Evolutionary conservation across 2,888 invertebrate genomes (phyloP).

Genomic region (Idaea biselata): DNA sequence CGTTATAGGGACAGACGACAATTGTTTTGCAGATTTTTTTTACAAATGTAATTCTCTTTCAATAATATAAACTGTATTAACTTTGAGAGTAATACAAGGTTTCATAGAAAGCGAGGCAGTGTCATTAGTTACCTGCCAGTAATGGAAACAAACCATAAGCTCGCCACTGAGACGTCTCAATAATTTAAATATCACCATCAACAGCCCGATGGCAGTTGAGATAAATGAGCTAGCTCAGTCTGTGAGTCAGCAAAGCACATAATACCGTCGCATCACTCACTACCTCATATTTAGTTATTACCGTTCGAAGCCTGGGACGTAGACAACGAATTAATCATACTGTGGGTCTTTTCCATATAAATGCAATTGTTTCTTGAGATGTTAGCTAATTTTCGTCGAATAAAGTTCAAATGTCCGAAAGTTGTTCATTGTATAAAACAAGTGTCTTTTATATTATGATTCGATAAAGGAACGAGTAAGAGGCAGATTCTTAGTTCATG

Average conservation of each 20-base stretch:
- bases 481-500: no score
- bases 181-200: background rate
- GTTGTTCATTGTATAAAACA: no score
- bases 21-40: background rate
- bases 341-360: background rate
- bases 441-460: no score
- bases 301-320: background rate
- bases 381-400: background rate
- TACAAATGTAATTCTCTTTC: no score
- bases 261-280: background rate
- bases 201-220: background rate
- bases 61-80: no score
- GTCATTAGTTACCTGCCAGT: background rate
- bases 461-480: no score
- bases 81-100: background rate
- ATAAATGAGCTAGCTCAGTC: background rate
- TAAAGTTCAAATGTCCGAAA: no score
- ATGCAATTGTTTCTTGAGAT: background rate
- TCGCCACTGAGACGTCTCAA: background rate
- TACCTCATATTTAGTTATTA: background rate
- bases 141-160: background rate
- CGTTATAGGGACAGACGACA: background rate
- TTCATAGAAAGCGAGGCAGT: background rate
- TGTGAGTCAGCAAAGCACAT: background rate
- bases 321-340: background rate